Conservation (phyloP, 1,140 invertebrate genomes). For the Heterodera schachtii region DNA sequence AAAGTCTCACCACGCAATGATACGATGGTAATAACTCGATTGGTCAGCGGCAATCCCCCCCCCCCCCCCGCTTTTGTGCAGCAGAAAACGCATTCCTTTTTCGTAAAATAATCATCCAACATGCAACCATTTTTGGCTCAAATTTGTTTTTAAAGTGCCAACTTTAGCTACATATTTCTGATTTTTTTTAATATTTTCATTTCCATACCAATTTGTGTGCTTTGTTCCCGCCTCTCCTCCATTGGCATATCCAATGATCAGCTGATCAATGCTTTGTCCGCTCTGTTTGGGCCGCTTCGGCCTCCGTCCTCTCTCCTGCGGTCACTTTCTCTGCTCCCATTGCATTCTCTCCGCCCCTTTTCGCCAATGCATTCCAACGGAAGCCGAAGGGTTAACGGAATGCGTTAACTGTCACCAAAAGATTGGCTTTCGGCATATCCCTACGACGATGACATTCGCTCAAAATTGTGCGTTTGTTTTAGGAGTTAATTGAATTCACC, state of each 20-base stretch:
- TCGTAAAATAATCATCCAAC: neutral
- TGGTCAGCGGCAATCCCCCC: neutral
- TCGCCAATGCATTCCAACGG: neutral
- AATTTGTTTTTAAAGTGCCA: no score
- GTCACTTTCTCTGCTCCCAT: neutral
- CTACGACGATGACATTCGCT: neutral
- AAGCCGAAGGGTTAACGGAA: neutral
- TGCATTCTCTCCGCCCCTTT: slow-evolving; percentile 3
- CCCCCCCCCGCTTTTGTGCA: no score
- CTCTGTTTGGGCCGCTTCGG: neutral
- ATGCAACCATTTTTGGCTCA: no score
- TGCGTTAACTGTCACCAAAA: neutral
- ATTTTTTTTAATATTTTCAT: no score
- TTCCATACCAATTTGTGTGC: no score
- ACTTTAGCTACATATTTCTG: no score
- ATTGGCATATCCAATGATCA: neutral
- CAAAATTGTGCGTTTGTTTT: neutral
- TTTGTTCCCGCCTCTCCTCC: no score
- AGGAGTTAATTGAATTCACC: neutral
- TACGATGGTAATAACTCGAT: neutral
- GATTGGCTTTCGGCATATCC: neutral
- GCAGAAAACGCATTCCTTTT: neutral
- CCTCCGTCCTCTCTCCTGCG: neutral
- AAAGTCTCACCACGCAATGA: neutral
- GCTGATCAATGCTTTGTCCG: neutral